A percentile compares a stretch with the other conserved stretches of the same genome.
These are phyloP conservation scores for Nomia melanderi DNA, from an alignment of 1,140 invertebrate genomes.

Conservation along the genomic window DNA sequence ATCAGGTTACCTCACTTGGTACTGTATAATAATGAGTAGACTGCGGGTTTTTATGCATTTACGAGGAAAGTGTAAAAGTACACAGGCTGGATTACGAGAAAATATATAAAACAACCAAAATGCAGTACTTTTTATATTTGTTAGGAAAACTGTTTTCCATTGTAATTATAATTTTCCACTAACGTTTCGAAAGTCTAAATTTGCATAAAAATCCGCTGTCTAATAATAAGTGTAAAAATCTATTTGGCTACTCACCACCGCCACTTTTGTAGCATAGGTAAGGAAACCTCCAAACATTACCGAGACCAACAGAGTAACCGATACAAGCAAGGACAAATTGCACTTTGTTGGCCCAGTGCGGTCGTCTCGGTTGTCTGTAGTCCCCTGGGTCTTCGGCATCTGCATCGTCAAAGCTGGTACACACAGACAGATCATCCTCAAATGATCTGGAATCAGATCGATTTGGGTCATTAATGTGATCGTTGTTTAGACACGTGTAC, in stretches of 20 bases:
- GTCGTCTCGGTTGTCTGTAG: conserved; percentile 87
- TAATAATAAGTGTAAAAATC: neutral
- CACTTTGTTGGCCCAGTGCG: conserved; percentile 93
- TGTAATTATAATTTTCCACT: too few species aligned
- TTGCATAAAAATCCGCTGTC: too few species aligned
- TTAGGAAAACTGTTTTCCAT: too few species aligned
- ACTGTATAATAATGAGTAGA: too few species aligned
- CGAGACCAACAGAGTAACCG: conserved; percentile 94
- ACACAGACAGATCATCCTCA: conserved; percentile 85
- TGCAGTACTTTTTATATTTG: too few species aligned
- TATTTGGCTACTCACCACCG: conserved; percentile 84
- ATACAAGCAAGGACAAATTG: conserved; percentile 95
- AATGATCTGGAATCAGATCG: conserved; percentile 32
- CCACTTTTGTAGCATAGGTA: conserved; percentile 92
- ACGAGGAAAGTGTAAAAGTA: too few species aligned
- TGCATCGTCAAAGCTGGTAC: conserved; percentile 84
- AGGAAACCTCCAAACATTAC: conserved; percentile 95
- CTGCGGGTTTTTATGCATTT: too few species aligned
- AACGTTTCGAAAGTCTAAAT: too few species aligned
- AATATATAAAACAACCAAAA: too few species aligned
- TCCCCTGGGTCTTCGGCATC: conserved; percentile 84
- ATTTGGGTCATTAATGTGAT: neutral
- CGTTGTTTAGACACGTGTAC: conserved; percentile 58
- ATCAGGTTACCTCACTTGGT: too few species aligned
- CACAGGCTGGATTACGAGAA: too few species aligned